Evolutionary conservation across 2,113 vertebrate genomes (phyloP), one percentile per base, ranked within the genome.

Genomic region (Etheostoma spectabile): DNA sequence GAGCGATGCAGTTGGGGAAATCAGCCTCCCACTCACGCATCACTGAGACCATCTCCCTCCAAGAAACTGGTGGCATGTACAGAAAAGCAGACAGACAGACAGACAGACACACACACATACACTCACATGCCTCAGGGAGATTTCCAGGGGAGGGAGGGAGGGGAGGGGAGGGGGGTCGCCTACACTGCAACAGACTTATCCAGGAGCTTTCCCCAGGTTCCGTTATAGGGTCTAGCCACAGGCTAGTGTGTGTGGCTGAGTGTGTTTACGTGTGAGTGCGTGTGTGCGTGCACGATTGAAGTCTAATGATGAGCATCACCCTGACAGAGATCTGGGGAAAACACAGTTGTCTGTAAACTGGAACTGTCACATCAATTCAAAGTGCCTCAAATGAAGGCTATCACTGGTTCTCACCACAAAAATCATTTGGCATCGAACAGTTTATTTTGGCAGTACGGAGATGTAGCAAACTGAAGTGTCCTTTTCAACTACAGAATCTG

Each of bases 21-120:
- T 93, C 90, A 92, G 78, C 89, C 92, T 93, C 92, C 92, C 90
- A 92, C 92, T 90, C 92, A 91, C 75, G 86, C 90, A 89, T 92
- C 88, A 89, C 86, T 90, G 91, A 90, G 89, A 88, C 91, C 90
- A 88, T 89, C 84, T 91, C 90, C 88, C 89, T 91, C 88, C 73
- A 91, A 92, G 90, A 93, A 90, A 86, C 83, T 84, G 85, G 87
- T 91, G 89, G 85, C 91, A 91, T 89, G 86, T 78, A 84, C 85
- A 87, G 70, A 88, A 80, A 78, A 71, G 74, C 77, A 89, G 84
- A 82, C 84, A 87, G 61, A 79, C 80, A 91, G 21, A 82, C 79
- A 86, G 2, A 71, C 55, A 77, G 16, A 78, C 24, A 77, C n/a
- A 52, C 59, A 82, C 69, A 76, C 77, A 75, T 24, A 48, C 67